Percentiles rank a stretch among this genome's conserved stretches.
phyloP scores from a whole-genome alignment of 1,140 invertebrate genomes.

The Hydropsyche tenuis region DNA sequence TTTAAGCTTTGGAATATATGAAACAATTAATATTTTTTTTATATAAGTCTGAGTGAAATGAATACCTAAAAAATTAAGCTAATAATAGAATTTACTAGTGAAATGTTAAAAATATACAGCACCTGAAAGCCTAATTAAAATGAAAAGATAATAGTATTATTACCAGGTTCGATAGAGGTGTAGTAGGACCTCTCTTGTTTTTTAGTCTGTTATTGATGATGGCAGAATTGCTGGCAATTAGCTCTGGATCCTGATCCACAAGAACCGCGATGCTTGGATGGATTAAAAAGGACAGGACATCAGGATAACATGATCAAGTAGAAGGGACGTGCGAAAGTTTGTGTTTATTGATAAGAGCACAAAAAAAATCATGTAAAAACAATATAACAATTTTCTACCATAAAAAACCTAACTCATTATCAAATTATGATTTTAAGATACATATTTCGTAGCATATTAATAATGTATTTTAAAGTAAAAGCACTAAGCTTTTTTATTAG shows the following conservation, averaged over 20 bases:
- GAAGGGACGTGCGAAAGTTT: conserved; percentile 13
- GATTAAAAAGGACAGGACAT: background rate
- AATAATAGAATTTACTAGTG: background rate
- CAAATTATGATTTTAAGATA: no score
- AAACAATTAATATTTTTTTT: no score
- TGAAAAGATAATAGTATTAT: conserved; percentile 33
- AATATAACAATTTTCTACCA: conserved; percentile 5
- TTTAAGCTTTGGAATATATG: no score
- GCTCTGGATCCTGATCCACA: conserved; percentile 34
- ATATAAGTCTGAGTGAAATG: no score
- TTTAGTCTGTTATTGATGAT: conserved; percentile 42
- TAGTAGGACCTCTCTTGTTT: conserved; percentile 44
- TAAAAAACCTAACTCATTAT: background rate
- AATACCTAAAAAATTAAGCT: background rate
- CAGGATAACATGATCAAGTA: conserved; percentile 18
- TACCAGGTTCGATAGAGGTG: conserved; percentile 44
- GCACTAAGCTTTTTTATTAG: no score
- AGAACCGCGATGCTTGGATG: conserved; percentile 23
- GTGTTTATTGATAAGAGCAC: conserved; percentile 10
- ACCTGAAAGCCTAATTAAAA: conserved; percentile 20
- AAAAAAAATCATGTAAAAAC: conserved; percentile 31
- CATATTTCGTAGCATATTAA: no score
- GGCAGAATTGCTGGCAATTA: conserved; percentile 34
- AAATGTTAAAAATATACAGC: background rate
- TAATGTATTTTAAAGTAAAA: no score